phyloP scores from a whole-genome alignment of 2,888 invertebrate genomes.

The Dendrolimus houi region DNA sequence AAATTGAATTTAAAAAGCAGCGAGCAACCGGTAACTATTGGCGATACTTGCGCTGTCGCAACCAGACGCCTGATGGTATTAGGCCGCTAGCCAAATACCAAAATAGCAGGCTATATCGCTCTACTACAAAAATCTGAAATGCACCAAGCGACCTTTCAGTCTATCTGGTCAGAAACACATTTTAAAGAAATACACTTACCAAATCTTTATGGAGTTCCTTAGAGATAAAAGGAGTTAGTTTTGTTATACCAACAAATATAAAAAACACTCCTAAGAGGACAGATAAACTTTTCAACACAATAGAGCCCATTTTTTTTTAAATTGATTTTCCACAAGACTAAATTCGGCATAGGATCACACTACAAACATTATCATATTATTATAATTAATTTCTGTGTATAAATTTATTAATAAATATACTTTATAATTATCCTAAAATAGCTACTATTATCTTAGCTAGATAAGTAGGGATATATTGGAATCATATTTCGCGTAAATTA shows the following conservation, averaged over 20 bases:
- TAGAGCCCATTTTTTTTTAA: conserved; percentile 70
- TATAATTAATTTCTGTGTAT: conserved; percentile 13
- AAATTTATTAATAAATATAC: conserved; percentile 4
- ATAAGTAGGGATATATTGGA: background rate
- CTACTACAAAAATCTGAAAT: conserved; percentile 59
- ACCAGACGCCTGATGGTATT: conserved; percentile 54
- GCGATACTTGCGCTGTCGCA: conserved; percentile 39
- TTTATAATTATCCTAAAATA: too few species aligned
- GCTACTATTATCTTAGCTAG: background rate
- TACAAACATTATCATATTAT: conserved; percentile 7
- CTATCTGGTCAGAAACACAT: conserved; percentile 13
- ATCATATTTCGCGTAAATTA: conserved; percentile 5
- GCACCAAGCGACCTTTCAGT: conserved; percentile 53
- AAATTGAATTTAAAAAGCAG: background rate
- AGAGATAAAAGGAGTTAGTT: conserved; percentile 92
- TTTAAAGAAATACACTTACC: conserved; percentile 77
- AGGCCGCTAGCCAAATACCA: conserved; percentile 73
- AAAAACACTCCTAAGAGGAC: conserved; percentile 95
- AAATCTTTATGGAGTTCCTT: conserved; percentile 97
- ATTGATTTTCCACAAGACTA: conserved; percentile 8
- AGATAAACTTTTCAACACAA: conserved; percentile 93
- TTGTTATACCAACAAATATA: conserved; percentile 95
- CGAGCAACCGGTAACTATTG: background rate
- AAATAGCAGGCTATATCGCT: conserved; percentile 66
- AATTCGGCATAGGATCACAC: conserved; percentile 2